phyloP scores from a whole-genome alignment of 2,113 vertebrate genomes.

The Bolborhynchus lineola region DNA sequence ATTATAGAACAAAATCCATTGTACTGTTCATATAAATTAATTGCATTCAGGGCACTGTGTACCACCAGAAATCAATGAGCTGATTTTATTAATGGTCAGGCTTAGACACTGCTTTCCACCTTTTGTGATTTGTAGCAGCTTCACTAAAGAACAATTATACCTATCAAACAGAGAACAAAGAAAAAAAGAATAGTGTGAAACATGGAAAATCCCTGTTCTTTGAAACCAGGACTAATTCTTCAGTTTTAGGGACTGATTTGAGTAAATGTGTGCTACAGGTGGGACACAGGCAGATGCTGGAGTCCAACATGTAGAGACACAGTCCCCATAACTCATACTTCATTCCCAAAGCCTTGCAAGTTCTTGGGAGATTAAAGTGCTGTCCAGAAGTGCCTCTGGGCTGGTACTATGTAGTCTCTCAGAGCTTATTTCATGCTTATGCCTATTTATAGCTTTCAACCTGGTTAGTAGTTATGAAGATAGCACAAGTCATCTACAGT shows the following conservation, averaged over 20 bases:
- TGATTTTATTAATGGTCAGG: neutral
- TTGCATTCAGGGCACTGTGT: neutral
- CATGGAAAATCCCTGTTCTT: neutral
- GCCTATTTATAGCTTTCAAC: neutral
- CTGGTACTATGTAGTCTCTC: neutral
- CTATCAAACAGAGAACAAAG: neutral
- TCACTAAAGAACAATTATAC: neutral
- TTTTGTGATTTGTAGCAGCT: neutral
- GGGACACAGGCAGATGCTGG: neutral
- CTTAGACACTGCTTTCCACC: neutral
- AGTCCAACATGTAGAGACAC: neutral
- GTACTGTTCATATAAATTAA: conserved; percentile 28
- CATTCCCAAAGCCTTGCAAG: neutral
- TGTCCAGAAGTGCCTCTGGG: neutral
- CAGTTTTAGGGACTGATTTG: neutral
- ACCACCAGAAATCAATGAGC: conserved; percentile 7
- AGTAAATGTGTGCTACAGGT: neutral
- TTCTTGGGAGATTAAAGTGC: neutral
- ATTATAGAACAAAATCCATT: conserved; percentile 7
- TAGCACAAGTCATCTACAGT: fast-evolving
- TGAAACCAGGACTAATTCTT: neutral
- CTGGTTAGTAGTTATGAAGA: neutral
- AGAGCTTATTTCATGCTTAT: neutral
- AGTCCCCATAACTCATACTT: neutral
- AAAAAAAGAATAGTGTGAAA: neutral